These are phyloP conservation scores for Vulpes ferrilata DNA, from an alignment of 2,113 vertebrate genomes.

Conservation along the genomic window DNA sequence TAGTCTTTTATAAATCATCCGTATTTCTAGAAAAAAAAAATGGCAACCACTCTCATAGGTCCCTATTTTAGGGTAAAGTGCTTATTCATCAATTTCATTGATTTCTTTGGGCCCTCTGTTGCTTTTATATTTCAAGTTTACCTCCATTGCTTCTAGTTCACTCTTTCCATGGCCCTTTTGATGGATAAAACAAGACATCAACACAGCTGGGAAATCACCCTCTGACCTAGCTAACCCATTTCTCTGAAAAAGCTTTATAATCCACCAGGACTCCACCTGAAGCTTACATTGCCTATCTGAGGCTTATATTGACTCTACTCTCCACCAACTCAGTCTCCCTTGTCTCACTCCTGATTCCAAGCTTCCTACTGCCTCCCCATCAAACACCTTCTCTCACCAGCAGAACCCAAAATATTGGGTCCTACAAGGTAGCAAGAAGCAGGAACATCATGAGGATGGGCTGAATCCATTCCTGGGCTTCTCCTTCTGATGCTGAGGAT, in stretches of 20 bases:
- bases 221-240: not conserved
- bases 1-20: not conserved
- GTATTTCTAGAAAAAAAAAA: not conserved
- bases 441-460: not conserved
- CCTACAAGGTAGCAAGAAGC: not conserved
- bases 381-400: not conserved
- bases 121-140: not conserved
- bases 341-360: not conserved
- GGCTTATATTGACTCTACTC: not conserved
- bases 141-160: not conserved
- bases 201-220: not conserved
- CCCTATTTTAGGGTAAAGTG: not conserved
- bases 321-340: not conserved
- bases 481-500: not conserved
- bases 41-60: not conserved
- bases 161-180: not conserved
- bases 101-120: not conserved
- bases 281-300: fast-evolving
- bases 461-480: not conserved
- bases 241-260: not conserved
- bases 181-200: not conserved
- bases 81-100: not conserved
- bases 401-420: not conserved
- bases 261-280: too few species aligned
- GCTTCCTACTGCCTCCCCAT: not conserved